phyloP scores from a whole-genome alignment of 2,797 vertebrate species.

The Tragopan temminckii region DNA sequence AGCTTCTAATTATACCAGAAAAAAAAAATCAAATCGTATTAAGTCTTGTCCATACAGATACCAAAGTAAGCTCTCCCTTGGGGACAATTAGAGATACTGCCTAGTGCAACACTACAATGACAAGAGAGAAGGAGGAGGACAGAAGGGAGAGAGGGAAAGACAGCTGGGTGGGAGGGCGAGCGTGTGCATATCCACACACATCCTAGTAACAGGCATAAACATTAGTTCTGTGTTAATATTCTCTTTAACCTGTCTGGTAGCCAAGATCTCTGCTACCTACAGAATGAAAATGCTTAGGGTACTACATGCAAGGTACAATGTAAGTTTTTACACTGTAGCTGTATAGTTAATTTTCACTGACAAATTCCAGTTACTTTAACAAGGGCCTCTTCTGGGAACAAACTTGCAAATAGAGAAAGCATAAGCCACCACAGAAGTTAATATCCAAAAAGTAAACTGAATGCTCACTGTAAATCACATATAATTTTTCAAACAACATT shows the following conservation, averaged over 20 bases:
- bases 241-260: conserved; percentile 7
- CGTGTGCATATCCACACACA: neutral
- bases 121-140: neutral
- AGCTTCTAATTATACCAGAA: neutral
- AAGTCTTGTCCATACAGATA: neutral
- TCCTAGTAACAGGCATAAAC: neutral
- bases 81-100: neutral
- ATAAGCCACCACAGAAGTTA: neutral
- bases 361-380: neutral
- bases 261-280: neutral
- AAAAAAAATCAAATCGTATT: neutral
- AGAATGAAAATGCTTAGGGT: neutral
- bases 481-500: neutral
- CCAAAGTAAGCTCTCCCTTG: neutral
- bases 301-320: neutral
- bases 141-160: no score
- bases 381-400: neutral
- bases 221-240: neutral
- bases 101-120: neutral
- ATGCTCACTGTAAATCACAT: neutral
- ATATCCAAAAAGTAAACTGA: neutral
- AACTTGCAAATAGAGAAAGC: fast-evolving
- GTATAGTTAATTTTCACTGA: neutral
- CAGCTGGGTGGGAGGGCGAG: neutral
- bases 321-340: neutral